Evolutionary conservation across 2,113 vertebrate species (phyloP).

Genomic region (Lamprologus lemairii): DNA sequence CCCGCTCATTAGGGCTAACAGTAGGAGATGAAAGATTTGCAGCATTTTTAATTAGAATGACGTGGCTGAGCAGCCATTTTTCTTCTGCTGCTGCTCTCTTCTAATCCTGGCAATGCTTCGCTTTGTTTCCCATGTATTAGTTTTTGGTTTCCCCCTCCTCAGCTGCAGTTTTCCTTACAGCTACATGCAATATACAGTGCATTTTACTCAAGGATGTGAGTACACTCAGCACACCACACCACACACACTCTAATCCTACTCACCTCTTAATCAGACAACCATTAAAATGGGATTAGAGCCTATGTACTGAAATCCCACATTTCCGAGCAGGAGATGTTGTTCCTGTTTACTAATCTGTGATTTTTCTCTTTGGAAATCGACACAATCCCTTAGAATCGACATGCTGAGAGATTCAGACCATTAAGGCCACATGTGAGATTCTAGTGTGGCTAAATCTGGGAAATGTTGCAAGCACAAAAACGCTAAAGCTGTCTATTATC

Average conservation of each 20-base stretch:
- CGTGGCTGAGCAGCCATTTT: conserved; percentile 80
- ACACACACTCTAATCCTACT: conserved; percentile 40
- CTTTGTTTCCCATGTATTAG: neutral
- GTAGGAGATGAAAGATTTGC: conserved; percentile 85
- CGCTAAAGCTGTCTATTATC: neutral
- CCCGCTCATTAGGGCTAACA: conserved; percentile 88
- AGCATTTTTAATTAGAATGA: conserved; percentile 90
- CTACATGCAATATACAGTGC: neutral
- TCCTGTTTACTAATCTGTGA: conserved; percentile 53
- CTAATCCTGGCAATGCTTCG: conserved; percentile 68
- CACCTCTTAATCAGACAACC: conserved; percentile 72
- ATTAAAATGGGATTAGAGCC: conserved; percentile 72
- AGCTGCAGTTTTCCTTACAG: neutral
- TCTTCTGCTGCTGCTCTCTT: conserved; percentile 80
- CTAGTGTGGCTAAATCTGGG: conserved; percentile 4
- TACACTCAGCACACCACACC: neutral
- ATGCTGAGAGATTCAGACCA: neutral
- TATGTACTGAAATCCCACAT: conserved; percentile 58
- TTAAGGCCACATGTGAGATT: neutral
- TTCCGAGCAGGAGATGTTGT: conserved; percentile 50
- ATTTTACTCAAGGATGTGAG: neutral
- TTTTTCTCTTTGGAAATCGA: conserved; percentile 25
- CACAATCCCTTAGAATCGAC: neutral
- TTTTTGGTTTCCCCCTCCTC: neutral
- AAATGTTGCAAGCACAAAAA: neutral